Conservation (phyloP, 2,888 invertebrate species). For the Arctia plantaginis region DNA sequence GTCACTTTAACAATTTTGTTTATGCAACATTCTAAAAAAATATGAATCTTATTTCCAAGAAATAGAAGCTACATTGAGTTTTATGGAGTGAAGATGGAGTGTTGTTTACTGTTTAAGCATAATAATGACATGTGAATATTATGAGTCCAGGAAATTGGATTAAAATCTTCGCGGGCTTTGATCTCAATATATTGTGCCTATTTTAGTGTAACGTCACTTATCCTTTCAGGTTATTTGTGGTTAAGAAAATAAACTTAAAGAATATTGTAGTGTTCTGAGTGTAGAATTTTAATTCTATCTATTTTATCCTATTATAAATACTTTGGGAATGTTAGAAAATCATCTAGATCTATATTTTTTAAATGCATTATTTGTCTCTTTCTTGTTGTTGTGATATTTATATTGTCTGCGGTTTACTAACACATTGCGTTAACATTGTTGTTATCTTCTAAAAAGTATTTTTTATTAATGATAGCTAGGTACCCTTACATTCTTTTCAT, state of each 20-base stretch:
- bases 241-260: neutral
- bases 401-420: no score
- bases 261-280: neutral
- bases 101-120: slow-evolving; percentile 21
- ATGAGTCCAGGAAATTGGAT: slow-evolving; percentile 64
- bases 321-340: neutral
- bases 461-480: neutral
- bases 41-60: slow-evolving; percentile 15
- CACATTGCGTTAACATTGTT: no score
- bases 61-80: slow-evolving; percentile 14
- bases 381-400: no score
- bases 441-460: neutral
- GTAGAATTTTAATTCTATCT: neutral
- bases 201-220: slow-evolving; percentile 8
- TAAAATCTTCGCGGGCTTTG: slow-evolving; percentile 72
- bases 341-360: neutral
- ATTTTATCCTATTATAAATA: neutral
- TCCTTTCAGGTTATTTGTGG: neutral
- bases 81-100: slow-evolving; percentile 3
- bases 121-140: slow-evolving; percentile 36
- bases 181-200: slow-evolving; percentile 51
- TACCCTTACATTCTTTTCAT: neutral
- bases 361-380: neutral
- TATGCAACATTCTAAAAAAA: slow-evolving; percentile 11
- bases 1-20: slow-evolving; percentile 34